Evolutionary conservation across 2,113 vertebrate species (phyloP).

Genomic region (Ovibos moschatus): DNA sequence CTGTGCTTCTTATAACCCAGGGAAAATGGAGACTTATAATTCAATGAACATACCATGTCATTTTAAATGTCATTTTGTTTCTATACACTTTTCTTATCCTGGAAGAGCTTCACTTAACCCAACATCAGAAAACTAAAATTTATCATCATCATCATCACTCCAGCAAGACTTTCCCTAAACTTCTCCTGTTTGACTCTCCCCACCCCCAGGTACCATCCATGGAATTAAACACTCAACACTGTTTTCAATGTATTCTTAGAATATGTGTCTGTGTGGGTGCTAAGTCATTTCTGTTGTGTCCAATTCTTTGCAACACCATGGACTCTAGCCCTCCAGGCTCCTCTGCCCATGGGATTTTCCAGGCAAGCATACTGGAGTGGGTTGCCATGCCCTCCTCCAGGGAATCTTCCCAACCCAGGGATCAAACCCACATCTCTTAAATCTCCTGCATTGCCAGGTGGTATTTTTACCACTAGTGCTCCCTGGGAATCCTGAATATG

Average conservation of each 20-base stretch:
- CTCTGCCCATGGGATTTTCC: neutral
- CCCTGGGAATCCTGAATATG: neutral
- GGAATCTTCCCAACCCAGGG: neutral
- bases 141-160: neutral
- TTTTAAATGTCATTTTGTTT: neutral
- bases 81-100: neutral
- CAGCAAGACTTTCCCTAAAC: neutral
- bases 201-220: neutral
- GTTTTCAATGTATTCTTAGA: neutral
- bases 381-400: neutral
- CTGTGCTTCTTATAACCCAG: neutral
- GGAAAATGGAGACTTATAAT: neutral
- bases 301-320: neutral
- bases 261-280: neutral
- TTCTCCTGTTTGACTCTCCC: neutral
- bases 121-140: neutral
- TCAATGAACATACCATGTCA: neutral
- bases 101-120: neutral
- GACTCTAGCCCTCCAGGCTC: neutral
- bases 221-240: neutral
- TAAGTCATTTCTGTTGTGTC: neutral
- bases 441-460: neutral
- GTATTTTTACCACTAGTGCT: neutral
- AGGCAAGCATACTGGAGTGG: neutral
- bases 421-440: neutral